Evolutionary conservation across 2,888 invertebrate genomes (phyloP), one percentile per base, ranked within the genome.

Genomic region (Morpho achilles): DNA sequence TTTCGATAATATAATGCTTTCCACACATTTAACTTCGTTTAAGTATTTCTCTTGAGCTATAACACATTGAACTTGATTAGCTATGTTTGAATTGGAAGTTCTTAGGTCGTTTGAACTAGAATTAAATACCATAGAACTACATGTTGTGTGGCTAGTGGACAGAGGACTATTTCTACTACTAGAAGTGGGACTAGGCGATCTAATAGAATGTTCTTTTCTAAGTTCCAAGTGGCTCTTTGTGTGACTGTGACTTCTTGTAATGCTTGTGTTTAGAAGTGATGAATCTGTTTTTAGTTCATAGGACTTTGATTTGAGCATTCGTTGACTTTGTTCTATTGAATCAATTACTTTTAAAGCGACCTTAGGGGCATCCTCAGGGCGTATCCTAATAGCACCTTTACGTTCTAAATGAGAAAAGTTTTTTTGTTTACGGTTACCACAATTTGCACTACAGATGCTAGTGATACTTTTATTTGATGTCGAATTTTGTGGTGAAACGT

Each of bases 121-220:
- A 71, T 90, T 91, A 69, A 90, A 88, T n/a, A 89, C 87, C 88
- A 91, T 89, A 65, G 91, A 91, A 70, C 91, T 91, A 77, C 91
- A 91, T 22, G 91, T 91, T 23, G 91, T 91, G 65, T 91, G 90
- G 63, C 91, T 91, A 63, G 90, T 91, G 44, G 91, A 91, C 8
- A 91, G 71, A 43, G 91, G 91, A 69, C 91, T 91, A 66, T 90
- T 90, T 76, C 91, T 85, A 77, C 89, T 89, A 66, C 90, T 89
- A 64, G 87, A 84, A 32, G 89, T 84, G 8, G 91, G 90, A 64
- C 90, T 88, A 7, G 89, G 89, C 45, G 90, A 88, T 70, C 78
- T 75, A 53, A 88, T 79, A 7, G 84, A 87, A 56, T 77, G 79
- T 45, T 87, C 86, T 74, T 85, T 90, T 58, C 83, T 80, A 60